Conservation (phyloP, 53 echinoderm and acorn worm species). For the Astropecten irregularis region DNA sequence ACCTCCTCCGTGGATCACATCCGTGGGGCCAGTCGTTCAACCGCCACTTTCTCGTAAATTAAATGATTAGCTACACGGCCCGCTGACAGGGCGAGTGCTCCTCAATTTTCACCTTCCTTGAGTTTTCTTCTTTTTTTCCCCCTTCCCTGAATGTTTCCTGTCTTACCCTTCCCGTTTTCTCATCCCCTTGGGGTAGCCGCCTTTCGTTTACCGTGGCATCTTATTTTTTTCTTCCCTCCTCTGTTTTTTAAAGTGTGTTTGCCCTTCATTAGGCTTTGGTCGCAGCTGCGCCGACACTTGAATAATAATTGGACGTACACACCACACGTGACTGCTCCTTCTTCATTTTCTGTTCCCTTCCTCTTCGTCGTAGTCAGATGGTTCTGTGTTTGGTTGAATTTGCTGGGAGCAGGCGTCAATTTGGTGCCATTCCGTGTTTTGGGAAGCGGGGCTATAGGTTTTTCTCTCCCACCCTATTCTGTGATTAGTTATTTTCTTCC, state of each 20-base stretch:
- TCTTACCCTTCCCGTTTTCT: background rate
- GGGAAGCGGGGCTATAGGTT: too few species aligned
- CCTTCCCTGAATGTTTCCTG: background rate
- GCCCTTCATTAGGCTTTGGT: slow-evolving; percentile 44
- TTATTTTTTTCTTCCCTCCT: background rate
- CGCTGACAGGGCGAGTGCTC: slow-evolving; percentile 12
- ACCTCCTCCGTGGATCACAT: slow-evolving; percentile 1
- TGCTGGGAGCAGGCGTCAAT: slow-evolving; percentile 16
- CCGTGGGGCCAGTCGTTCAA: slow-evolving; percentile 1
- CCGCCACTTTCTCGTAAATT: slow-evolving; percentile 33
- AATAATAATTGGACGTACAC: slow-evolving; percentile 27
- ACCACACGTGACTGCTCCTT: slow-evolving; percentile 19
- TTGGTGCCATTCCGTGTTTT: background rate
- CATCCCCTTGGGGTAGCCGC: slow-evolving; percentile 41
- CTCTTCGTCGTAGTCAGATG: background rate
- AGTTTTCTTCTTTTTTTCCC: background rate
- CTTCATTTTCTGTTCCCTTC: background rate
- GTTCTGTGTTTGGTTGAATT: background rate
- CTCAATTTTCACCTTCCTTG: slow-evolving; percentile 46
- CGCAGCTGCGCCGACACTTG: slow-evolving; percentile 42
- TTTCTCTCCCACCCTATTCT: too few species aligned
- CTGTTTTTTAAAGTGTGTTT: slow-evolving; percentile 34
- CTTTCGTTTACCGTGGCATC: slow-evolving; percentile 38
- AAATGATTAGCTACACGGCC: slow-evolving; percentile 28
- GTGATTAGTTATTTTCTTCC: slow-evolving; percentile 7